A percentile compares a stretch with the other conserved stretches of the same genome.
Evolutionary conservation across 1,140 invertebrate genomes (phyloP).

Genomic region (Conus betulinus): DNA sequence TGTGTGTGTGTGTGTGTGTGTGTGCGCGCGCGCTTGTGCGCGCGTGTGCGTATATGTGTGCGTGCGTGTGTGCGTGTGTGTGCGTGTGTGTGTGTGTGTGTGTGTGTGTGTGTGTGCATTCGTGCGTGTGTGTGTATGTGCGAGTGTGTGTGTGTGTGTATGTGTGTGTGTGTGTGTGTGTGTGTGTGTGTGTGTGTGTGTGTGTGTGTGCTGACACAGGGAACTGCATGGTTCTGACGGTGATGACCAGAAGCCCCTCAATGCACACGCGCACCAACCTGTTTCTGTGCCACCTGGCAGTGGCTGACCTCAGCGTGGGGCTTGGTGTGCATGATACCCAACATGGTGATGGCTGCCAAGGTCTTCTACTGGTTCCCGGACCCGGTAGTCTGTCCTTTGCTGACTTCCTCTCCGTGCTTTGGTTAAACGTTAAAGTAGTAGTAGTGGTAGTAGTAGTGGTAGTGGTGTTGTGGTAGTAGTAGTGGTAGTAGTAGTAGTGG

Average conservation of each 20-base stretch:
- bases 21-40: conserved; percentile 14
- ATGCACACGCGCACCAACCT: conserved; percentile 71
- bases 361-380: conserved; percentile 56
- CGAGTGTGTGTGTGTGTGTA: conserved; percentile 26
- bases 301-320: conserved; percentile 71
- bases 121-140: neutral
- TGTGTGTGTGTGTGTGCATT: neutral
- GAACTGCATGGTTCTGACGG: conserved; percentile 69
- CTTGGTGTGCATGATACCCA: conserved; percentile 68
- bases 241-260: conserved; percentile 62
- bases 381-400: neutral
- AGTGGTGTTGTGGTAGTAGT: too few relatives aligned
- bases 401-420: neutral
- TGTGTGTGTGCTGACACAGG: conserved; percentile 53
- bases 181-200: conserved; percentile 19
- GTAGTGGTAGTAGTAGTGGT: too few relatives aligned
- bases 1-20: conserved; percentile 31
- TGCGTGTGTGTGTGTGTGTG: conserved; percentile 30
- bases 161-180: conserved; percentile 28
- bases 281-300: conserved; percentile 72
- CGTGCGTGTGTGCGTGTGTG: neutral
- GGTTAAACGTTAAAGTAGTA: neutral
- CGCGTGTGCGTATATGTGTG: neutral
- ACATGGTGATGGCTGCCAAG: conserved; percentile 56
- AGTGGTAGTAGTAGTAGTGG: too few relatives aligned